Evolutionary conservation across 2,888 invertebrate genomes (phyloP), one percentile per base, ranked within the genome.

Genomic region (Seira ritae): DNA sequence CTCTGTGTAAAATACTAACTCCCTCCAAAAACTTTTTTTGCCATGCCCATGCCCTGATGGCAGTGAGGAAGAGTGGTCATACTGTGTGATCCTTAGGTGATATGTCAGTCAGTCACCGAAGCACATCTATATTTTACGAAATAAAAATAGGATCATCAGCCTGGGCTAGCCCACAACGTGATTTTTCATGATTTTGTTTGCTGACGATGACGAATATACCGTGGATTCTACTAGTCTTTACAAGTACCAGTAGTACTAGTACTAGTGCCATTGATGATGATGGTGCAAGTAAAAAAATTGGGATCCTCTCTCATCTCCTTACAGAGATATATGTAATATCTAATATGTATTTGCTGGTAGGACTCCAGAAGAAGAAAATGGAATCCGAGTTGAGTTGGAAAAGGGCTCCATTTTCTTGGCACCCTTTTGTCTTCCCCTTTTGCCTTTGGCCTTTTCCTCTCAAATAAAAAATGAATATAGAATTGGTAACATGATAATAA

Each of bases 271-370:
- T 55, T 55, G 55, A 12, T 55, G 55, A 55, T 55, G 55, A 12
- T 55, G 55, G 12, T 55, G 55, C 55, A 12, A 66, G 22, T 8
- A 66, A 66, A 20, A 31, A 68, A 68, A 68, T 19, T 60, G 20
- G 66, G 10, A 66, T 66, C 19, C 23, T 66, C 66, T 22, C 62
- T 23, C 66, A 17, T 46, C 15, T 46, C 94, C 91, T 94, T 92
- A 92, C 6, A 20, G 62, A 15, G 62, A 60, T 46, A 15, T 12
- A 46, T 46, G 10, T 46, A 46, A 46, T 46, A 10, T 46, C 15
- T 12, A 46, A 15, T 46, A 46, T 12, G 60, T n/a, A 19, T 2
- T 60, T 19, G 20, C 4, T 60, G 10, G 10, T 66, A 24, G 66
- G 17, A 19, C 66, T 66, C 23, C 66, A n/a, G 12, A 66, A 62